Conservation (phyloP, 2,797 vertebrate species). For the Rhinatrema bivittatum region DNA sequence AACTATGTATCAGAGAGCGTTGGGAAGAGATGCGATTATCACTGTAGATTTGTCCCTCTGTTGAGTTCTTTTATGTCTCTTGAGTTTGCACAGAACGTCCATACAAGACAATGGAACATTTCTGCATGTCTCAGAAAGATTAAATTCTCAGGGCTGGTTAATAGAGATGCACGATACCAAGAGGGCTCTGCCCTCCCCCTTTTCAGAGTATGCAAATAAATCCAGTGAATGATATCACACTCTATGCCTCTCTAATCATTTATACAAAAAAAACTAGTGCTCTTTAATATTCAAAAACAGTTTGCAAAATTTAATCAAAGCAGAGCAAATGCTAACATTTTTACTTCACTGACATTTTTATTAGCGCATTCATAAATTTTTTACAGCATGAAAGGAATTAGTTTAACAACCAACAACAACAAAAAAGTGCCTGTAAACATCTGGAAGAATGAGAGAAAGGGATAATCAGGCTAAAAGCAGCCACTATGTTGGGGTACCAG, state of each 20-base stretch:
- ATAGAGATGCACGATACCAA: constrained; percentile 70
- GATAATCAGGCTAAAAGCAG: no score
- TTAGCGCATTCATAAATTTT: constrained; percentile 75
- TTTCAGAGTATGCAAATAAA: constrained; percentile 65
- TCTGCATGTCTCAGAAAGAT: constrained; percentile 72
- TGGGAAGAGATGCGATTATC: no score
- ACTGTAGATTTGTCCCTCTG: no score
- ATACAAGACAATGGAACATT: no score
- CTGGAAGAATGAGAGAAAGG: constrained; percentile 69
- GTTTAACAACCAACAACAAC: constrained; percentile 61
- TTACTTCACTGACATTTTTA: constrained; percentile 77
- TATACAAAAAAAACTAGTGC: constrained; percentile 62
- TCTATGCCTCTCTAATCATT: no score
- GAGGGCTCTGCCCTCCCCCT: no score
- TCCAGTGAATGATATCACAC: constrained; percentile 47
- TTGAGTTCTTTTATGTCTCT: no score
- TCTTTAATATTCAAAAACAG: constrained; percentile 79
- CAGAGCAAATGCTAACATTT: constrained; percentile 75
- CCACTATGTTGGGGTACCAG: no score
- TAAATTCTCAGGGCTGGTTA: constrained; percentile 72
- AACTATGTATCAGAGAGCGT: no score
- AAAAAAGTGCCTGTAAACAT: constrained; percentile 66
- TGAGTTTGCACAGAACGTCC: no score
- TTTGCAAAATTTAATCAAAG: constrained; percentile 77
- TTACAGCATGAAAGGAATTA: constrained; percentile 73